These are phyloP conservation scores for Druceiella hillmani DNA, from an alignment of 2,888 invertebrate genomes.

Conservation along the genomic window DNA sequence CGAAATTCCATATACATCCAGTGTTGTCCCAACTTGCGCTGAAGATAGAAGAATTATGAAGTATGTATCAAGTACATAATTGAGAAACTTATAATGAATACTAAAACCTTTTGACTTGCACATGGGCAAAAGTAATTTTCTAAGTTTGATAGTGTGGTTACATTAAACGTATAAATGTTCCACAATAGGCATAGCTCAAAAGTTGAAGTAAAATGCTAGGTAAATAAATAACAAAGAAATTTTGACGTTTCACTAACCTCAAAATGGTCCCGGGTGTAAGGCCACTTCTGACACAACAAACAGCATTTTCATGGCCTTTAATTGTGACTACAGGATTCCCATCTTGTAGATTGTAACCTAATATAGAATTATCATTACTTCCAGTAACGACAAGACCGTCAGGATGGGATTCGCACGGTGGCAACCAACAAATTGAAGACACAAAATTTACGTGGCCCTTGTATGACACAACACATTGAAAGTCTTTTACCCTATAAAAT, in stretches of 20 bases:
- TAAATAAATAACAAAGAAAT: too few species aligned
- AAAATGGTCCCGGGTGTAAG: constrained; percentile 39
- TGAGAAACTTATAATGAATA: too few species aligned
- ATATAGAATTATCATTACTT: constrained; percentile 81
- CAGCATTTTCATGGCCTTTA: constrained; percentile 72
- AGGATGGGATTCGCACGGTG: constrained; percentile 62
- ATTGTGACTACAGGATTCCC: constrained; percentile 62
- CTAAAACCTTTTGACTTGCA: too few species aligned
- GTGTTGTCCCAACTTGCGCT: constrained; percentile 94
- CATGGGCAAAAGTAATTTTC: too few species aligned
- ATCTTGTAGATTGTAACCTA: constrained; percentile 70
- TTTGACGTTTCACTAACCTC: too few species aligned
- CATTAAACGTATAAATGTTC: too few species aligned
- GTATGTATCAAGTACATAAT: neutral
- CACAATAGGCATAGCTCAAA: too few species aligned
- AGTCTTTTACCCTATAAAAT: constrained; percentile 55
- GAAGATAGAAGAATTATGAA: constrained; percentile 38
- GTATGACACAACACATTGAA: constrained; percentile 60
- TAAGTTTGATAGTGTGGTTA: too few species aligned
- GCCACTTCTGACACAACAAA: constrained; percentile 50
- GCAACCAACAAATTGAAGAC: constrained; percentile 71
- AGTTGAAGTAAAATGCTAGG: too few species aligned
- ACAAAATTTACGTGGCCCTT: constrained; percentile 84
- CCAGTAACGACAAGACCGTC: constrained; percentile 82
- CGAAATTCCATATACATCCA: constrained; percentile 75